Evolutionary conservation across 2,113 vertebrate genomes (phyloP).

Genomic region (Oryzias celebensis): DNA sequence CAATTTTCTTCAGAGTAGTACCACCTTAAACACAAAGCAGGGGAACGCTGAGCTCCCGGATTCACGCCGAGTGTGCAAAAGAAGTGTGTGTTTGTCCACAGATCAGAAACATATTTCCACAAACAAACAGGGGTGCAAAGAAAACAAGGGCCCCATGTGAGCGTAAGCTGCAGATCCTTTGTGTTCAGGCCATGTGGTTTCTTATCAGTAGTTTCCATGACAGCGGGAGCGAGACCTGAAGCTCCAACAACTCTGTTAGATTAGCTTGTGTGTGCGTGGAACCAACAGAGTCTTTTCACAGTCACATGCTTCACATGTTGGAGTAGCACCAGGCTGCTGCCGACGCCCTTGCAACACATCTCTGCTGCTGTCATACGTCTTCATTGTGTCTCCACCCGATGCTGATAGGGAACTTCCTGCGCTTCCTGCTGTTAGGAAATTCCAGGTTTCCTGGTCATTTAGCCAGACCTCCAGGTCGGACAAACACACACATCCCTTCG

Average conservation of each 20-base stretch:
- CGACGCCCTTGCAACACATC: constrained; percentile 55
- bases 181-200: constrained; percentile 23
- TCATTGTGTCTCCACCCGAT: constrained; percentile 8
- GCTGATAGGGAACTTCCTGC: constrained; percentile 58
- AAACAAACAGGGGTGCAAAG: constrained; percentile 18
- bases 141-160: constrained; percentile 1
- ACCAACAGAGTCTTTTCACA: too few species aligned
- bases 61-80: constrained; percentile 39
- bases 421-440: constrained; percentile 57
- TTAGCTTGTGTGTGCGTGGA: too few species aligned
- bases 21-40: too few species aligned
- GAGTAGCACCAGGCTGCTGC: too few species aligned
- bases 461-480: background rate
- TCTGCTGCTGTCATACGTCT: constrained; percentile 8
- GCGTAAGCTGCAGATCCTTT: background rate
- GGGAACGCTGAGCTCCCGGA: background rate
- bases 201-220: constrained; percentile 52
- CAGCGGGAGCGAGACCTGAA: constrained; percentile 5
- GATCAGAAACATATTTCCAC: constrained; percentile 29
- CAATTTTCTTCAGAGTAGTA: too few species aligned
- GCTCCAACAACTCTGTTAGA: too few species aligned
- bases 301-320: too few species aligned
- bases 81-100: constrained; percentile 42
- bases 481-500: background rate
- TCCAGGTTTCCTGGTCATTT: constrained; percentile 35